Base-by-base conservation (phyloP, 2,888 invertebrate species). In the Cybosia mesomella region DNA sequence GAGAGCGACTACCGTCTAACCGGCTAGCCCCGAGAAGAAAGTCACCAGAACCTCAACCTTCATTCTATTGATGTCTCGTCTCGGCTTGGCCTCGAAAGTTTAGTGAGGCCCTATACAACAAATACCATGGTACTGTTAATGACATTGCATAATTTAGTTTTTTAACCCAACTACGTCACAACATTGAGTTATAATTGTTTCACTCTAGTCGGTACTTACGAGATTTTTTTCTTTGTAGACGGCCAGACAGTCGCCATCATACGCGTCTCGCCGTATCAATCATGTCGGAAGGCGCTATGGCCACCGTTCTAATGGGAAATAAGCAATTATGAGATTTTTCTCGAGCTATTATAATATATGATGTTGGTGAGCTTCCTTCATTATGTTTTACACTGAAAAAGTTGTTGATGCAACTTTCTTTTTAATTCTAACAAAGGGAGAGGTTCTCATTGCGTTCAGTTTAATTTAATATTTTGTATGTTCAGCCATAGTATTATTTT, bases 261-360 rank as follows among this genome's bases (percentile, higher is more conserved):
- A 65, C 71, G 77, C 61, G 79, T 73, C 79, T 77, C 83, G 79
- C 73, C 83, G 70, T 80, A 85, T 87, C 85, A 85, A 87, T 85
- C 85, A 87, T 73, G 60, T 58, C 61, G 53, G 70, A 60, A 54
- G 72, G 75, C 77, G 71, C 75, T 75, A 73, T 66, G 55, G 22
- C 43, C 61, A 49, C 60, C 34, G 58, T 61, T 55, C 49, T 68
- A 64, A 62, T 62, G 57, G 58, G 67, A 67, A 67, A 63, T 53
- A 58, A 11, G 54, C 34, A 58, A 63, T 67, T 66, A 66, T 32
- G 22, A 32, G 10, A 61, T 66, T 66, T 53, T 66, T 66, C 66
- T 61, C 32, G 21, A 32, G 32, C 22, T 34, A 58, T 32, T 43
- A 9, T 58, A 18, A 15, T 49, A 24, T 58, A 59, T 54, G 8